These are phyloP conservation scores for Hylomyscus alleni DNA, from an alignment of 2,797 vertebrate species.

Conservation along the genomic window DNA sequence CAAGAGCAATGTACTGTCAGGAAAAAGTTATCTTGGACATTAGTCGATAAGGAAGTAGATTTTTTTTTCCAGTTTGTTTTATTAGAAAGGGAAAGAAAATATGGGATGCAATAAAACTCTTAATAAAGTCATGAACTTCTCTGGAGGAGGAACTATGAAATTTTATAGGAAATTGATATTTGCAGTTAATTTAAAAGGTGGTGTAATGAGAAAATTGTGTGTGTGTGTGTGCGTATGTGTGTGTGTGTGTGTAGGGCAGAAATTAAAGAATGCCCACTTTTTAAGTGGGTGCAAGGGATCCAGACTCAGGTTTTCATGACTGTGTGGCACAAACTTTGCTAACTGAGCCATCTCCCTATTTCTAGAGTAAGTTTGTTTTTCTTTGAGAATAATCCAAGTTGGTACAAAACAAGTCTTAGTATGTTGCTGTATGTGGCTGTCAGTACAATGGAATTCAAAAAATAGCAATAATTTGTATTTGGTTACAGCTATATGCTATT, in stretches of 20 bases:
- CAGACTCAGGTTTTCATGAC: not conserved
- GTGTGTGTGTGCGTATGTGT: not conserved
- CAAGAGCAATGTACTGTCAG: not conserved
- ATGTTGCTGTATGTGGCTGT: not conserved
- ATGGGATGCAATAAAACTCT: not conserved
- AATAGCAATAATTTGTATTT: not conserved
- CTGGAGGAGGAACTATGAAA: not conserved
- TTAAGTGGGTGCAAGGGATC: not conserved
- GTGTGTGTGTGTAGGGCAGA: not conserved
- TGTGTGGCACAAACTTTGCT: not conserved
- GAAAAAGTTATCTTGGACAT: not conserved
- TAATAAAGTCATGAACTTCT: not conserved
- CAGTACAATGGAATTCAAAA: not conserved
- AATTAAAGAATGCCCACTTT: not conserved
- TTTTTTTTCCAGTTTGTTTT: constrained; percentile 34
- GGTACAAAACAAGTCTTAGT: not conserved
- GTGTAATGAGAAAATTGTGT: not conserved
- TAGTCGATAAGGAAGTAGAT: constrained; percentile 36
- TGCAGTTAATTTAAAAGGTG: constrained; percentile 13
- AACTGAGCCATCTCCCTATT: not conserved
- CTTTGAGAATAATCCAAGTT: not conserved
- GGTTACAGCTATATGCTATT: not conserved
- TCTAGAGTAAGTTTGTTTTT: not conserved
- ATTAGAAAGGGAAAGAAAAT: not conserved
- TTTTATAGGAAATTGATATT: not conserved